These are phyloP conservation scores for Wasmannia auropunctata DNA, from an alignment of 1,140 invertebrate species.

Conservation along the genomic window DNA sequence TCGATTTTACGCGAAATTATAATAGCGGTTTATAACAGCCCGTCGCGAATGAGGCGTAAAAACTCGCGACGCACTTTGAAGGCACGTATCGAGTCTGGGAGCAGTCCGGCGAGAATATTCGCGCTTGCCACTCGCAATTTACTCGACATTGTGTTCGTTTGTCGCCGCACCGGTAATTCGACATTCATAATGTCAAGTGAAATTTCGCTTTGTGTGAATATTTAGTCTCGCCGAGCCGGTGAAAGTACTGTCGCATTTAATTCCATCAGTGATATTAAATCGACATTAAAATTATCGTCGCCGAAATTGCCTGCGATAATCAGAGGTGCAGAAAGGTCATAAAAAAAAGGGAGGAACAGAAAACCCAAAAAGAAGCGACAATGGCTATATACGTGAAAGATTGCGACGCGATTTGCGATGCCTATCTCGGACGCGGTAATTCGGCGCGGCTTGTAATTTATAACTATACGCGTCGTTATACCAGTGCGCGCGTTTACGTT, in stretches of 20 bases:
- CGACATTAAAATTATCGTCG: constrained; percentile 43
- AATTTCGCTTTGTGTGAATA: constrained; percentile 65
- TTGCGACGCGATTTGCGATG: constrained; percentile 33
- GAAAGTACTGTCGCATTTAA: constrained; percentile 39
- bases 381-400: constrained; percentile 1
- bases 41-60: constrained; percentile 19
- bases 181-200: constrained; percentile 59
- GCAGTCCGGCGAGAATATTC: constrained; percentile 54
- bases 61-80: neutral
- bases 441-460: constrained; percentile 40
- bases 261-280: constrained; percentile 40
- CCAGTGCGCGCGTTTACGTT: constrained; percentile 61
- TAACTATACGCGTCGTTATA: constrained; percentile 50
- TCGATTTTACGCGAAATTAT: constrained; percentile 29
- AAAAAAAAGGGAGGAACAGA: neutral
- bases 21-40: neutral
- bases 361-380: neutral
- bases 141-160: constrained; percentile 64
- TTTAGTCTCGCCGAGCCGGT: constrained; percentile 16
- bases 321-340: neutral
- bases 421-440: constrained; percentile 23
- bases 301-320: constrained; percentile 18
- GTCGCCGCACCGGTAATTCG: constrained; percentile 60
- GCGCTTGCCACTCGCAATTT: constrained; percentile 60
- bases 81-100: neutral